Evolutionary conservation across 2,797 vertebrate species (phyloP).

Genomic region (Aeoliscus strigatus): DNA sequence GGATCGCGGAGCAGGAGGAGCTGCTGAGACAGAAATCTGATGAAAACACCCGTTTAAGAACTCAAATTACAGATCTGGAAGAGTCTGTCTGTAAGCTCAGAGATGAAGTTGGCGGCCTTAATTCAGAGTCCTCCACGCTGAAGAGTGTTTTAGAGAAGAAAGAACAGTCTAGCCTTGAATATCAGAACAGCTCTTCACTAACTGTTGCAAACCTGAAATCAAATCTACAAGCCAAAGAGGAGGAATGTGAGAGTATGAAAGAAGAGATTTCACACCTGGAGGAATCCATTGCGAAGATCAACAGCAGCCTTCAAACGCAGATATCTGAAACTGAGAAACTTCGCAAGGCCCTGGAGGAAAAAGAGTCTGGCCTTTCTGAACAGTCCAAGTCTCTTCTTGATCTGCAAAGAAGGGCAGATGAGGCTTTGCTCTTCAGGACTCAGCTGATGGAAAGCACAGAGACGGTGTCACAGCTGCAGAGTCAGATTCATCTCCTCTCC

Average conservation of each 20-base stretch:
- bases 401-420: conserved; percentile 64
- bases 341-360: conserved; percentile 60
- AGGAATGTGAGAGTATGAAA: conserved; percentile 71
- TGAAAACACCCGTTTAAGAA: conserved; percentile 55
- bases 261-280: conserved; percentile 68
- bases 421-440: conserved; percentile 63
- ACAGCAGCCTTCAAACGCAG: conserved; percentile 56
- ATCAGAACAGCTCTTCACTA: conserved; percentile 44
- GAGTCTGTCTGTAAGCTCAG: conserved; percentile 53
- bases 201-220: conserved; percentile 57
- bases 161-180: conserved; percentile 57
- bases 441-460: conserved; percentile 71
- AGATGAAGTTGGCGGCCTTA: conserved; percentile 60
- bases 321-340: conserved; percentile 57
- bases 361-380: conserved; percentile 56
- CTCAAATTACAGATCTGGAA: conserved; percentile 65
- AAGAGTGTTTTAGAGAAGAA: conserved; percentile 69
- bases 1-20: conserved; percentile 65
- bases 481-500: conserved; percentile 45
- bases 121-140: conserved; percentile 64
- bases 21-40: conserved; percentile 68
- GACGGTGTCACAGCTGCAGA: conserved; percentile 65
- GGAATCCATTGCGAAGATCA: conserved; percentile 63
- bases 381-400: conserved; percentile 62
- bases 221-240: conserved; percentile 69